Percentiles rank a stretch among this genome's conserved stretches.
phyloP scores from a whole-genome alignment of 2,113 vertebrate species.

The Siniperca chuatsi region DNA sequence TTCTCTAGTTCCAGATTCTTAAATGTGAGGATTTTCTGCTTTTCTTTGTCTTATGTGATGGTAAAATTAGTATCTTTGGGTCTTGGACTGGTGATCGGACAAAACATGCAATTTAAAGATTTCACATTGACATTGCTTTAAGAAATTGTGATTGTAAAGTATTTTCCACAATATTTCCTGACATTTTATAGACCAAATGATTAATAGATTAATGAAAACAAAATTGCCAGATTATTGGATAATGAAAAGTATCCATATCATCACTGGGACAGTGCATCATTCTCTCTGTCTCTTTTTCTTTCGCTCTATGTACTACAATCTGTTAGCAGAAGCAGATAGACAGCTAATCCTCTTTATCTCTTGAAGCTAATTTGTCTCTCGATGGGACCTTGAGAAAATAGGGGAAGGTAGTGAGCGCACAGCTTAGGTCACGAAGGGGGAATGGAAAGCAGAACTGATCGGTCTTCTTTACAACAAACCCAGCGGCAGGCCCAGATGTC shows the following conservation, averaged over 20 bases:
- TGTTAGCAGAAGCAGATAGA: constrained; percentile 41
- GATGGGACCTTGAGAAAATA: constrained; percentile 23
- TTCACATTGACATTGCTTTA: not conserved
- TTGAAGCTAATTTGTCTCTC: constrained; percentile 55
- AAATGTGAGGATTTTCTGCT: not conserved
- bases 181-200: not conserved
- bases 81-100: not conserved
- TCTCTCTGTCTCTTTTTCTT: constrained; percentile 7
- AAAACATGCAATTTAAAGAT: not conserved
- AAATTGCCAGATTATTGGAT: not conserved
- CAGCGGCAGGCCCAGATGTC: constrained; percentile 62
- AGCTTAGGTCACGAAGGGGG: not conserved
- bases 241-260: not conserved
- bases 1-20: not conserved
- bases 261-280: not conserved
- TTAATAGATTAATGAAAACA: not conserved
- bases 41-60: not conserved
- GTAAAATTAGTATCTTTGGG: not conserved
- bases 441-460: constrained; percentile 38
- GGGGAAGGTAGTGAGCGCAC: not conserved
- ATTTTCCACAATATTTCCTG: not conserved
- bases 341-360: constrained; percentile 55
- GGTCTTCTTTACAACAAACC: constrained; percentile 51
- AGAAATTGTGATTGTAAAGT: not conserved
- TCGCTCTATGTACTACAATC: constrained; percentile 17